Evolutionary conservation across 2,888 invertebrate genomes (phyloP).

Genomic region (Pseudoips prasinana): DNA sequence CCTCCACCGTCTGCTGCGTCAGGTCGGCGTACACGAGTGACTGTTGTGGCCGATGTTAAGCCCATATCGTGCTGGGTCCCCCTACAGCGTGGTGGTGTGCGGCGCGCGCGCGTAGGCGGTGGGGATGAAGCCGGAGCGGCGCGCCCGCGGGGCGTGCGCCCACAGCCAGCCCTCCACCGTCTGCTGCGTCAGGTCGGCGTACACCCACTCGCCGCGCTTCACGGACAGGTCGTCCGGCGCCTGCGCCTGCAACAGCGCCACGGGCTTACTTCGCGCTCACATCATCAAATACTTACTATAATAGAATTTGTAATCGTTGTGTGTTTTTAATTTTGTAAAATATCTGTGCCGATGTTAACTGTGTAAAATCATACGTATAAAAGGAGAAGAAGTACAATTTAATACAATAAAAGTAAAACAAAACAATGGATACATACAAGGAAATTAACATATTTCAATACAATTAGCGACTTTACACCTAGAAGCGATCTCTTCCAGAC

Average conservation of each 20-base stretch:
- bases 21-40: conserved; percentile 97
- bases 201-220: conserved; percentile 96
- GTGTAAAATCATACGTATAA: too few species aligned
- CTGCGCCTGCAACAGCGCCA: conserved; percentile 87
- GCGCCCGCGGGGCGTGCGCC: conserved; percentile 96
- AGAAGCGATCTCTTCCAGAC: too few species aligned
- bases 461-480: too few species aligned
- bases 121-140: conserved; percentile 97
- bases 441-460: too few species aligned
- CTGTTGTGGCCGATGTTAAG: too few species aligned
- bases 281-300: not conserved
- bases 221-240: conserved; percentile 96
- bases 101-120: conserved; percentile 96
- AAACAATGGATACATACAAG: too few species aligned
- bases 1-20: conserved; percentile 95
- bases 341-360: too few species aligned
- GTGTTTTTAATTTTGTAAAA: too few species aligned
- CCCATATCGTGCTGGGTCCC: too few species aligned
- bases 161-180: conserved; percentile 97
- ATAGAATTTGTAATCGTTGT: too few species aligned
- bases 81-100: conserved; percentile 92
- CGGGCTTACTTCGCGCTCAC: not conserved
- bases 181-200: conserved; percentile 95
- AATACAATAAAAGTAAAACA: not conserved
- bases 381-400: too few species aligned